phyloP scores from a whole-genome alignment of 2,888 invertebrate species.

The Achlya flavicornis region DNA sequence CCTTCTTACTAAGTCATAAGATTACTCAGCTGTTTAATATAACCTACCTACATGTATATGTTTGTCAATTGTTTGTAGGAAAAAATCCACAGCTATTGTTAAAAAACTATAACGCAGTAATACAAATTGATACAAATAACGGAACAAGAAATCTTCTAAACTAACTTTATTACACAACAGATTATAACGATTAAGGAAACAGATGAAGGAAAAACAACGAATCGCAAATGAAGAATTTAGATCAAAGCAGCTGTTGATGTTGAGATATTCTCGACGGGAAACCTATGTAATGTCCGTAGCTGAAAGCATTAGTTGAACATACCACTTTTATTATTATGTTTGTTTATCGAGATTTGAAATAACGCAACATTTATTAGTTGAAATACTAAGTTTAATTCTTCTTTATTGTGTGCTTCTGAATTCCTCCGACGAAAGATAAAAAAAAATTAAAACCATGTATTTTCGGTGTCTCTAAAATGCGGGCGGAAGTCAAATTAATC shows the following conservation, averaged over 20 bases:
- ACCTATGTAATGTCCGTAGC: neutral
- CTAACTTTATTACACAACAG: constrained; percentile 1
- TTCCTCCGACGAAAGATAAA: too few relatives aligned
- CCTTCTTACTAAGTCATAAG: too few relatives aligned
- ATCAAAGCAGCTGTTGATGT: constrained; percentile 13
- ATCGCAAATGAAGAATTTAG: constrained; percentile 16
- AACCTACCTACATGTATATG: too few relatives aligned
- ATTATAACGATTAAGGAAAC: constrained; percentile 20
- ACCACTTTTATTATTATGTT: neutral
- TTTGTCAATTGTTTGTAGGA: too few relatives aligned
- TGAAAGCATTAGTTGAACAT: neutral
- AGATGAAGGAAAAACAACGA: constrained; percentile 21
- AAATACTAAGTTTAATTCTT: neutral
- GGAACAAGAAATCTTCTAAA: neutral
- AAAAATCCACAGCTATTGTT: too few relatives aligned
- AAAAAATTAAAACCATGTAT: too few relatives aligned
- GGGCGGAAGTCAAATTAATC: too few relatives aligned
- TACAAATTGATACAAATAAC: too few relatives aligned
- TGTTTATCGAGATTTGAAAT: neutral
- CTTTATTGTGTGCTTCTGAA: neutral
- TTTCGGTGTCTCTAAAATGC: too few relatives aligned
- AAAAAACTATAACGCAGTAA: too few relatives aligned
- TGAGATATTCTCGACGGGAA: constrained; percentile 14
- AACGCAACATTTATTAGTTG: neutral
- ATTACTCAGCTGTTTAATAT: too few relatives aligned